Percentiles rank a stretch among this genome's conserved stretches.
Evolutionary conservation across 2,888 invertebrate species (phyloP).

Genomic region (Ptilodon capucinus): DNA sequence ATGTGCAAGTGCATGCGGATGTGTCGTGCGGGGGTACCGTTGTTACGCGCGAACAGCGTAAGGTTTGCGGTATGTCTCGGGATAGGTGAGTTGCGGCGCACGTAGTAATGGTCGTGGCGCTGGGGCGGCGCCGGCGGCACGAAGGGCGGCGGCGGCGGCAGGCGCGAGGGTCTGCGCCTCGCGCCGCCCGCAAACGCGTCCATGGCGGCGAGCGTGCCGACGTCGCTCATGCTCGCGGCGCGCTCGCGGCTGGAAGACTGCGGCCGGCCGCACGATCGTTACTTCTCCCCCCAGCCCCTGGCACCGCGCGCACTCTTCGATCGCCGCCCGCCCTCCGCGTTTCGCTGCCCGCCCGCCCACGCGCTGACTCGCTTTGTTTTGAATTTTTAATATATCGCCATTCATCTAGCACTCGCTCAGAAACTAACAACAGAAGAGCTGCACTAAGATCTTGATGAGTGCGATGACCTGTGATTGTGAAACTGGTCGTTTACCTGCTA

Average conservation of each 20-base stretch:
- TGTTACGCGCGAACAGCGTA: conserved; percentile 74
- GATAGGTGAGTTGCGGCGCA: conserved; percentile 77
- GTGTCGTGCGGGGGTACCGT: conserved; percentile 61
- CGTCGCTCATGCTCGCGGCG: conserved; percentile 79
- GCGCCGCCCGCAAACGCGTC: conserved; percentile 81
- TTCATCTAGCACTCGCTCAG: conserved; percentile 65
- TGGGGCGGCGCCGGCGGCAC: conserved; percentile 76
- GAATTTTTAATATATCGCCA: conserved; percentile 79
- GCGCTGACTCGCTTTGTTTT: conserved; percentile 73
- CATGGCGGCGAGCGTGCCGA: conserved; percentile 81
- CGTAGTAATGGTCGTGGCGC: conserved; percentile 77
- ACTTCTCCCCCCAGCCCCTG: conserved; percentile 60
- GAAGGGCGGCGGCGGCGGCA: conserved; percentile 77
- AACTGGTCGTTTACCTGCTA: not conserved
- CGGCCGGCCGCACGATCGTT: conserved; percentile 67
- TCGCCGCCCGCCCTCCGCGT: conserved; percentile 76
- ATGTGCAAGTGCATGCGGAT: conserved; percentile 42
- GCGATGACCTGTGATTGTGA: conserved; percentile 39
- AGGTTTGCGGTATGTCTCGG: conserved; percentile 70
- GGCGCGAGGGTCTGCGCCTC: conserved; percentile 72
- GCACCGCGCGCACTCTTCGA: conserved; percentile 77
- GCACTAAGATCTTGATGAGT: conserved; percentile 38
- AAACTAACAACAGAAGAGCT: conserved; percentile 54
- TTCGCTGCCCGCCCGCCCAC: conserved; percentile 70
- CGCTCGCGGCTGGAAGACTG: conserved; percentile 80